phyloP scores from a whole-genome alignment of 2,113 vertebrate genomes.

The Gila orcuttii region DNA sequence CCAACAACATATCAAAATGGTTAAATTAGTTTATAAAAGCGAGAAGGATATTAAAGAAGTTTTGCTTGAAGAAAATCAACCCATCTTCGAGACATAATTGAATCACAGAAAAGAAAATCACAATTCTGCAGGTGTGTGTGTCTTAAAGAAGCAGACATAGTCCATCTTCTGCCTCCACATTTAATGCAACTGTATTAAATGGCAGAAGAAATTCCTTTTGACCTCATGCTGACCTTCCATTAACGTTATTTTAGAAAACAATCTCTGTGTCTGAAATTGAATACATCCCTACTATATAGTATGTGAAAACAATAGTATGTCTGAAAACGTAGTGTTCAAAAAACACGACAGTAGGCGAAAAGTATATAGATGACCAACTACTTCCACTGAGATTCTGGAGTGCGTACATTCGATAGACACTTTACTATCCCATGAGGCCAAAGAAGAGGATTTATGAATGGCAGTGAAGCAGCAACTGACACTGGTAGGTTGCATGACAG shows the following conservation, averaged over 20 bases:
- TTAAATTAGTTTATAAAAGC: slow-evolving; percentile 34
- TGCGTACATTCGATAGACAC: too few relatives aligned
- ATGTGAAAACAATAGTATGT: too few relatives aligned
- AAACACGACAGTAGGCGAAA: too few relatives aligned
- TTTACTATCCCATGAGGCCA: too few relatives aligned
- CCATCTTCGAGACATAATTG: slow-evolving; percentile 26
- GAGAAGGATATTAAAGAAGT: slow-evolving; percentile 28
- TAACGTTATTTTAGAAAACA: not conserved
- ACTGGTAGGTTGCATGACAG: too few relatives aligned
- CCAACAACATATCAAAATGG: slow-evolving; percentile 11
- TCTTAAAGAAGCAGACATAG: slow-evolving; percentile 1
- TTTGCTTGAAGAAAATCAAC: slow-evolving; percentile 30
- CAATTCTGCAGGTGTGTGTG: slow-evolving; percentile 6
- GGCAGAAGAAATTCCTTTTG: not conserved
- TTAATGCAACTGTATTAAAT: not conserved
- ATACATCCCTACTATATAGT: too few relatives aligned
- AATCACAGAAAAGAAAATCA: slow-evolving; percentile 13
- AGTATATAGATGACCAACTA: too few relatives aligned
- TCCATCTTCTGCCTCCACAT: not conserved
- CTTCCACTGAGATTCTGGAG: too few relatives aligned
- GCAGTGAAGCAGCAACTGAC: too few relatives aligned
- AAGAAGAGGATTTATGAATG: too few relatives aligned
- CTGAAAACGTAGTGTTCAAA: too few relatives aligned
- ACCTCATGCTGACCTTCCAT: not conserved
- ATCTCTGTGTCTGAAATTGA: too few relatives aligned